Percentiles rank a stretch among this genome's conserved stretches.
phyloP scores from a whole-genome alignment of 2,797 vertebrate species.

The Malacoraja senta region DNA sequence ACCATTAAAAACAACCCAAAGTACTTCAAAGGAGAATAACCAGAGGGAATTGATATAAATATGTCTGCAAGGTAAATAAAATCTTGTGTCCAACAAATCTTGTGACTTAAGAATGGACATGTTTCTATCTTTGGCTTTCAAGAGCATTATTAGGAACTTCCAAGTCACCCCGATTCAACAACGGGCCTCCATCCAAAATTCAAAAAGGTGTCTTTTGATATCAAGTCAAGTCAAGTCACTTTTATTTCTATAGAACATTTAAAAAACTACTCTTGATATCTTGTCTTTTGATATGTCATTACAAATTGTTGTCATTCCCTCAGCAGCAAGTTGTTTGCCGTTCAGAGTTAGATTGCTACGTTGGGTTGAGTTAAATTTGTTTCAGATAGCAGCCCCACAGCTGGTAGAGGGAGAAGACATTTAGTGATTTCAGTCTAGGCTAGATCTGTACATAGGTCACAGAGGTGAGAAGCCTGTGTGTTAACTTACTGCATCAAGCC shows the following conservation, averaged over 20 bases:
- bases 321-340: background rate
- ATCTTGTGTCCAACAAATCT: background rate
- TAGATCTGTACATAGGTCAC: background rate
- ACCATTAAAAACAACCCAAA: background rate
- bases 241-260: too few species aligned
- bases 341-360: background rate
- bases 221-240: background rate
- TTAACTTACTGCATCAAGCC: background rate
- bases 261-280: too few species aligned
- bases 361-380: background rate
- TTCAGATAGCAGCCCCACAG: background rate
- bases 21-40: too few species aligned
- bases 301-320: background rate
- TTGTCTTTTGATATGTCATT: background rate
- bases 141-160: background rate
- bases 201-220: background rate
- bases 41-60: too few species aligned
- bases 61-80: background rate
- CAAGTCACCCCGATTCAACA: background rate
- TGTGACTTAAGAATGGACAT: background rate
- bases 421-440: background rate
- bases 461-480: background rate
- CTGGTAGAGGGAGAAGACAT: background rate
- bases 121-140: background rate
- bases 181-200: background rate